Percentiles rank a stretch among this genome's conserved stretches.
Conservation (phyloP, 2,113 vertebrate species). For the Xerus inauris region DNA sequence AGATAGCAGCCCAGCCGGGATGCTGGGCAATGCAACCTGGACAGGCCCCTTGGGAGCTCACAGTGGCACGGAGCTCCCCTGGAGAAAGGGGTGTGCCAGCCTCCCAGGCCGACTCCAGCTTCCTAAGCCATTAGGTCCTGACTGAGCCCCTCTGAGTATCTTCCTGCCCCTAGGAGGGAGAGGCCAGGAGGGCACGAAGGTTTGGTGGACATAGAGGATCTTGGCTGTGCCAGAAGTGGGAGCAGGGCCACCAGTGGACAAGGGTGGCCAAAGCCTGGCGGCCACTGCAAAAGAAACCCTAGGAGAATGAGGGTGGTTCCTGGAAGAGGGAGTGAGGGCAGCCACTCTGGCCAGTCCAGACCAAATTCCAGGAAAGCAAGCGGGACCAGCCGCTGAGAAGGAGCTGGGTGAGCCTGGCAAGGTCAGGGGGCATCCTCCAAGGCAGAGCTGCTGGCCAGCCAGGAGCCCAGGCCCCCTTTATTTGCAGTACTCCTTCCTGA, state of each 20-base stretch:
- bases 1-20: not conserved
- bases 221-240: not conserved
- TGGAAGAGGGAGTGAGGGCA: not conserved
- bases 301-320: not conserved
- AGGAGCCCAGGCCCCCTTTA: conserved; percentile 89
- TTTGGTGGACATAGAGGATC: too few species aligned
- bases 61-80: not conserved
- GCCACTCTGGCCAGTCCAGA: conserved; percentile 2
- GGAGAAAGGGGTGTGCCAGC: not conserved
- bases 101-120: not conserved
- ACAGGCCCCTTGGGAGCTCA: not conserved
- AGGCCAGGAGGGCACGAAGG: not conserved
- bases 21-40: not conserved
- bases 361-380: conserved; percentile 60
- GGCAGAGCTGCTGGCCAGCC: conserved; percentile 93
- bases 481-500: conserved; percentile 94
- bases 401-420: not conserved
- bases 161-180: not conserved
- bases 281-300: not conserved
- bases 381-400: conserved; percentile 74
- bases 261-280: not conserved
- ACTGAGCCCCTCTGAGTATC: not conserved
- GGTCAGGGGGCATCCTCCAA: not conserved
- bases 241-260: too few species aligned
- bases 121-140: not conserved